These are phyloP conservation scores for Drosophila bocki DNA, from an alignment of 1,140 invertebrate species.

Conservation along the genomic window DNA sequence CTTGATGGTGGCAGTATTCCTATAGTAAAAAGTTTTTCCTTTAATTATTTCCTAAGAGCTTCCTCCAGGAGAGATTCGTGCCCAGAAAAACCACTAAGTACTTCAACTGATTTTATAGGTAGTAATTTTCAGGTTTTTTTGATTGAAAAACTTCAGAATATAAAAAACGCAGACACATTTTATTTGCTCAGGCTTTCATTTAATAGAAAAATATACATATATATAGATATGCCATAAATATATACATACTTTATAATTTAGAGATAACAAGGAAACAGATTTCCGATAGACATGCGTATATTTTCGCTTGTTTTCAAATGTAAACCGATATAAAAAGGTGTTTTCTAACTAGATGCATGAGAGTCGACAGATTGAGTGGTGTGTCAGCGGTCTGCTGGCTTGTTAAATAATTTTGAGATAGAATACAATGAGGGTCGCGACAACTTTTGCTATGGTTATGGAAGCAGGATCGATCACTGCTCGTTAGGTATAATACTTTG, in stretches of 20 bases:
- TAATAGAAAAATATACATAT: conserved; percentile 77
- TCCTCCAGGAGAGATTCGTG: too few relatives aligned
- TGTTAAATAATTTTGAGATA: conserved; percentile 66
- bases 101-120: background rate
- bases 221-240: conserved; percentile 57
- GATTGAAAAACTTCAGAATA: background rate
- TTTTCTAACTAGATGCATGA: conserved; percentile 50
- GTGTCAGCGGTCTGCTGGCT: conserved; percentile 15
- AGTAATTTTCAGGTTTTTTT: background rate
- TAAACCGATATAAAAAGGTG: conserved; percentile 53
- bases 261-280: conserved; percentile 65
- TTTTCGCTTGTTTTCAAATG: conserved; percentile 42
- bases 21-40: too few relatives aligned
- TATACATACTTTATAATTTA: conserved; percentile 57
- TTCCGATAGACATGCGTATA: conserved; percentile 34
- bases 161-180: background rate
- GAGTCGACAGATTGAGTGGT: conserved; percentile 44
- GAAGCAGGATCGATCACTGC: conserved; percentile 28
- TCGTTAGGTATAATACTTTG: conserved; percentile 74
- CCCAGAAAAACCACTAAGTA: background rate
- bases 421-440: conserved; percentile 24
- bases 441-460: conserved; percentile 22
- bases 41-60: too few relatives aligned
- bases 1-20: too few relatives aligned
- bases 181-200: conserved; percentile 60